Evolutionary conservation across 2,888 invertebrate genomes (phyloP), one percentile per base, ranked within the genome.

Genomic region (Caenorhabditis wallacei): DNA sequence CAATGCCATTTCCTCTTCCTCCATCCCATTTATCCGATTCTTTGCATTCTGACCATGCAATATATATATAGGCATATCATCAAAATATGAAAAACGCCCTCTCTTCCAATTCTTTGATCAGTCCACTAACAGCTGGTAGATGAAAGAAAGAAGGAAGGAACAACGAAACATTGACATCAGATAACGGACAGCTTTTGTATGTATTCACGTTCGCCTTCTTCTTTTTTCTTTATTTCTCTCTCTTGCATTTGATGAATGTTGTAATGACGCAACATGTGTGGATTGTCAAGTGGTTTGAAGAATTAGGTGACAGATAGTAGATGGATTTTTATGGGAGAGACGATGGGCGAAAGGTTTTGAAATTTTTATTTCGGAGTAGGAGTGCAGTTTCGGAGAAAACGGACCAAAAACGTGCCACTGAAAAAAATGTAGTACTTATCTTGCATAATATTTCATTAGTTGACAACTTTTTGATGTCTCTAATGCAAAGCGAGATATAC

Each of bases 71-170:
- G 40, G 2, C 40, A 40, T 40, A 13, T 40, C 10, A 43, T 43
- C 18, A 37, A 59, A n/a, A 61, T 35, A 40, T 35, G 24, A 37
- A 26, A 22, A 24, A 46, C 43, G 26, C 61, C 61, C 24, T 22
- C 43, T 61, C 43, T 22, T n/a, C n/a, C n/a, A n/a, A n/a, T n/a
- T 61, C 61, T 61, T 61, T 61, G 61, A 61, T 61, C 61, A 61
- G 18, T 61, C 20, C 16, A 13, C 57, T 18, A 40, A 8, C 40
- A 40, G 40, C 40, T 40, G 40, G 40, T 8, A 8, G 40, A 13
- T 10, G 40, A 40, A 13, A 40, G 16, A 46, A 30, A 22, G 30
- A 40, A 26, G 24, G 24, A n/a, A 30, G 64, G 51, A 64, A 51
- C 64, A 64, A 48, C 48, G 51, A 64, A 64, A 51, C 64, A 51